Base-by-base conservation (phyloP, 2,888 invertebrate species). In the Pterostichus niger region DNA sequence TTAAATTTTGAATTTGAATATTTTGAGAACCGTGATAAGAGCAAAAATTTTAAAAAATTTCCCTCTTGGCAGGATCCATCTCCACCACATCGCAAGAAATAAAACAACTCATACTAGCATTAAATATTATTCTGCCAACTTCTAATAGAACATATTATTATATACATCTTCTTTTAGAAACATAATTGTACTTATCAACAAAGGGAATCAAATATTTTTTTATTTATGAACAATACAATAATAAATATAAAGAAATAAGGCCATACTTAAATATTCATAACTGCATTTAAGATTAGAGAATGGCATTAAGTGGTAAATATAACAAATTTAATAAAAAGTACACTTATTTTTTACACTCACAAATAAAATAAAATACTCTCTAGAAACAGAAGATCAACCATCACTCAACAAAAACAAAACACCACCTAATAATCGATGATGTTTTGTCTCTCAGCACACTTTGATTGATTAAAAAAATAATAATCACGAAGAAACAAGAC, bases 81-180 rank as follows among this genome's bases (percentile, higher is more conserved):
- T n/a, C n/a, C n/a, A n/a, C n/a, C n/a, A n/a, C n/a, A n/a, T n/a
- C n/a, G n/a, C 24, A 24, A 24, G 1, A 49, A 49, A 13, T 56
- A 10, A 17, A 56, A 31, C 9, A 56, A 56, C 13, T 17, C 6
- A 1, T 33, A 17, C 17, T 77, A 77, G 77, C 77, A 77, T 77
- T 56, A 77, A 77, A 77, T 77, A 77, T 77, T 77, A 77, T 77
- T 77, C 56, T 54, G 46, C 77, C 77, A 77, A 77, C 76, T 76
- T 76, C 76, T 76, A 52, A 73, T 77, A 77, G 77, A 77, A 77
- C 77, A 54, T 76, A 77, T 71, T 24, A 24, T 24, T 73, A 73
- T 77, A 77, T 77, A 77, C 56, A 56, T 56, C 40, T 64, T 64
- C 17, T 75, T 75, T 52, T 56, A 56, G 77, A 54, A 77, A 77